These are phyloP conservation scores for Micromys minutus DNA, from an alignment of 2,113 vertebrate species.

Conservation along the genomic window DNA sequence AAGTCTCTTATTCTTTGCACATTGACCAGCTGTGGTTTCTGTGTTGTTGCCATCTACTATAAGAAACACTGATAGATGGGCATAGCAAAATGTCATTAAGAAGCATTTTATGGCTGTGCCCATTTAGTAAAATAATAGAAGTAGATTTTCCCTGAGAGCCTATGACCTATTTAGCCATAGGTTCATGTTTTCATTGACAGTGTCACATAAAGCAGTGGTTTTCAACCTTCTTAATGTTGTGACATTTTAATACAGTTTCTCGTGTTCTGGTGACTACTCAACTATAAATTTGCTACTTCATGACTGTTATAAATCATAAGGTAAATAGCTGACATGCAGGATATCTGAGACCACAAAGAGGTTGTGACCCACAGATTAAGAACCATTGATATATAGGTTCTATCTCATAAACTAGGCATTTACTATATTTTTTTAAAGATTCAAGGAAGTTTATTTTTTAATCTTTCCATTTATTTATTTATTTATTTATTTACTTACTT, in stretches of 20 bases:
- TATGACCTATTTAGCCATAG: not conserved
- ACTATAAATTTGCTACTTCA: not conserved
- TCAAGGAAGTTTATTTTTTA: no score
- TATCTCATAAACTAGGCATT: not conserved
- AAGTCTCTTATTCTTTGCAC: not conserved
- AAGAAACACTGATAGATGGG: not conserved
- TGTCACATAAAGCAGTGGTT: not conserved
- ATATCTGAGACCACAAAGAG: not conserved
- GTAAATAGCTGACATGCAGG: not conserved
- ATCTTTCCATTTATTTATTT: no score
- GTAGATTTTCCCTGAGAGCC: not conserved
- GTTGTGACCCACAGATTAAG: not conserved
- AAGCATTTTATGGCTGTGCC: not conserved
- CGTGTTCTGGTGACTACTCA: not conserved
- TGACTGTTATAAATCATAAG: not conserved
- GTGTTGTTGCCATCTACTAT: not conserved
- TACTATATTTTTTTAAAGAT: not conserved
- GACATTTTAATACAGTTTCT: not conserved
- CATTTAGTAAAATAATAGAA: not conserved
- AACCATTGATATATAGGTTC: not conserved
- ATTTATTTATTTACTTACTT: no score
- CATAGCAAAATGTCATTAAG: not conserved
- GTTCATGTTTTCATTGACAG: not conserved
- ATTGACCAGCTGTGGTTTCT: not conserved
- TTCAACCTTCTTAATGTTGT: not conserved